A percentile compares a stretch with the other conserved stretches of the same genome.
Evolutionary conservation across 2,888 invertebrate species (phyloP).

Genomic region (Antheraea yamamai): DNA sequence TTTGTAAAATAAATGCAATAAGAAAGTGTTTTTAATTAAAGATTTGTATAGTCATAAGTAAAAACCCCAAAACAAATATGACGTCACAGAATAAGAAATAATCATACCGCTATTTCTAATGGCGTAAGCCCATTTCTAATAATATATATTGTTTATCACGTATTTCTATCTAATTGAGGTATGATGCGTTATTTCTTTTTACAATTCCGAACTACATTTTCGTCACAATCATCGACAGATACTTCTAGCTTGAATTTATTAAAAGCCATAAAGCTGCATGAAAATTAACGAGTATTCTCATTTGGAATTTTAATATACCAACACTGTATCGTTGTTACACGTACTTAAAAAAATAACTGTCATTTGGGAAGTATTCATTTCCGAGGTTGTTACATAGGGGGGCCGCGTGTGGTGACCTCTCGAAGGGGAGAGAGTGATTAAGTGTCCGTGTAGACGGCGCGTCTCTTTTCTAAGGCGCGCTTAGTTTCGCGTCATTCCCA

Average conservation of each 20-base stretch:
- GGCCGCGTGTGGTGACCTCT: neutral
- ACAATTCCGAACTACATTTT: constrained; percentile 15
- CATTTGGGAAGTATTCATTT: neutral
- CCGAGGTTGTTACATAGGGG: neutral
- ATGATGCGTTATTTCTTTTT: constrained; percentile 53
- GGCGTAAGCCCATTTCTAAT: neutral
- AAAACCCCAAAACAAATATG: neutral
- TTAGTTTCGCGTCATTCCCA: constrained; percentile 92
- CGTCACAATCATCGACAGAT: neutral
- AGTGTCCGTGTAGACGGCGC: constrained; percentile 57
- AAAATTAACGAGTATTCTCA: neutral
- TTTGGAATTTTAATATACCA: neutral
- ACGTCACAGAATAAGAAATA: neutral
- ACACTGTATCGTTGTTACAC: neutral
- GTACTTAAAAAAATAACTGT: neutral
- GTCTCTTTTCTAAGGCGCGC: constrained; percentile 58
- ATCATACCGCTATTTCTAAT: neutral
- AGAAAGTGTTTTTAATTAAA: neutral
- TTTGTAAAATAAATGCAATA: constrained; percentile 10
- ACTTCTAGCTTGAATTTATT: neutral
- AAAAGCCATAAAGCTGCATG: neutral
- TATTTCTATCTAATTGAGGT: constrained; percentile 58
- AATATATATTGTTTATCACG: neutral
- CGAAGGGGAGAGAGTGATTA: constrained; percentile 35
- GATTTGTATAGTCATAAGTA: neutral